Evolutionary conservation across 1,140 invertebrate genomes (phyloP), one percentile per base, ranked within the genome.

Genomic region (Neomicropteryx cornuta): DNA sequence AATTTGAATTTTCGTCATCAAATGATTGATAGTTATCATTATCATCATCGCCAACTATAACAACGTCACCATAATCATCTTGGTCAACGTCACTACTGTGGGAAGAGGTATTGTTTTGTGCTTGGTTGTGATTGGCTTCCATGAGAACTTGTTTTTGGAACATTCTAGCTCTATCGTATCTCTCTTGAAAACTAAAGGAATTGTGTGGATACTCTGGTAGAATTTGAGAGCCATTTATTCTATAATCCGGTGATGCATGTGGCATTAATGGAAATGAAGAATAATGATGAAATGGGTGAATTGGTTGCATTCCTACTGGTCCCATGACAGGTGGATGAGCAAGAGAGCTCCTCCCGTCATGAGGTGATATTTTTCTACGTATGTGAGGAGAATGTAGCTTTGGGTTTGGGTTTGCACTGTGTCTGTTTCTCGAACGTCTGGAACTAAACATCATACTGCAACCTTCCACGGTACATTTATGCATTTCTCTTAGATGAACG

Each of bases 391-490:
- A 96, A 64, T 99, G 96, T 4, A 99, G 67, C 61, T 98, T 98
- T 0, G 96, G 95, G 68, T 99, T 99, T 0, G 93, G 94, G 64
- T 98, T 98, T 5, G 94, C 92, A 58, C 87, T 93, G 60, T 99
- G 96, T 2, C 96, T 75, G 57, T 99, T 99, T 19, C 95, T 71
- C 16, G 91, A 96, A 40, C 96, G 71, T 44, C 95, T 72, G 10
- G 92, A 97, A 59, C 92, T 97, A 58, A 99, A 99, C 88, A 97
- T 96, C 90, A 97, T 98, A 56, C 88, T 97, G 66, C 96, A 99
- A 1, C 96, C 95, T 52, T 93, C 87, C 1, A 99, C 92, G 1
- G 94, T 97, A 58, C 96, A 99, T 60, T 93, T 94, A 62, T 99
- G 96, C 95, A 99, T 99, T 70, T 99, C 97, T 14, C 91, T 77